phyloP scores from a whole-genome alignment of 2,888 invertebrate genomes.

The Apodemia mormo region DNA sequence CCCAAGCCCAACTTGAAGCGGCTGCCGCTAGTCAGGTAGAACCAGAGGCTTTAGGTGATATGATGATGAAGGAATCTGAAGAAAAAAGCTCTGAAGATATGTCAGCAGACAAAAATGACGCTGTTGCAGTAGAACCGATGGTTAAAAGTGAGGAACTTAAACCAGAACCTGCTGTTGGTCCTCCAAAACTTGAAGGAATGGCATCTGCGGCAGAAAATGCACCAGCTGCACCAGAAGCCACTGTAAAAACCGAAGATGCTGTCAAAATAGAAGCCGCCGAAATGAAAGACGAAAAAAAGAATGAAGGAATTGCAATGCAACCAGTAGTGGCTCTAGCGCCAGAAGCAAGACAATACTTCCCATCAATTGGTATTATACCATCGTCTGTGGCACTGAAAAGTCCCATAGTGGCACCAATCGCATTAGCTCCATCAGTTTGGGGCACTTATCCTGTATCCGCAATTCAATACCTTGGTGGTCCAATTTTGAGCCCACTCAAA shows the following conservation, averaged over 20 bases:
- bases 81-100: background rate
- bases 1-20: conserved; percentile 61
- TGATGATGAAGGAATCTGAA: conserved; percentile 32
- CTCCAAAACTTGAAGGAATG: conserved; percentile 31
- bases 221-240: conserved; percentile 25
- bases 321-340: conserved; percentile 24
- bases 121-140: conserved; percentile 35
- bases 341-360: background rate
- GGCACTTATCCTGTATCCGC: background rate
- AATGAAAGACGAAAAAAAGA: conserved; percentile 24
- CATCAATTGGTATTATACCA: background rate
- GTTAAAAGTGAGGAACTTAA: conserved; percentile 34
- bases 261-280: conserved; percentile 31
- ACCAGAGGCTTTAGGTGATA: conserved; percentile 30
- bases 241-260: conserved; percentile 24
- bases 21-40: conserved; percentile 48
- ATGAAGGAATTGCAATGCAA: background rate
- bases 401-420: conserved; percentile 9
- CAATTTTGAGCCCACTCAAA: conserved; percentile 8
- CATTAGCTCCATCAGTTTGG: background rate
- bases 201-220: conserved; percentile 40
- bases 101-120: conserved; percentile 40
- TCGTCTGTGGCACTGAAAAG: background rate
- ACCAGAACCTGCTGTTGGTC: conserved; percentile 26
- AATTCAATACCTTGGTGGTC: background rate